Conservation (phyloP, 2,888 invertebrate genomes). For the Leptura quadrifasciata region DNA sequence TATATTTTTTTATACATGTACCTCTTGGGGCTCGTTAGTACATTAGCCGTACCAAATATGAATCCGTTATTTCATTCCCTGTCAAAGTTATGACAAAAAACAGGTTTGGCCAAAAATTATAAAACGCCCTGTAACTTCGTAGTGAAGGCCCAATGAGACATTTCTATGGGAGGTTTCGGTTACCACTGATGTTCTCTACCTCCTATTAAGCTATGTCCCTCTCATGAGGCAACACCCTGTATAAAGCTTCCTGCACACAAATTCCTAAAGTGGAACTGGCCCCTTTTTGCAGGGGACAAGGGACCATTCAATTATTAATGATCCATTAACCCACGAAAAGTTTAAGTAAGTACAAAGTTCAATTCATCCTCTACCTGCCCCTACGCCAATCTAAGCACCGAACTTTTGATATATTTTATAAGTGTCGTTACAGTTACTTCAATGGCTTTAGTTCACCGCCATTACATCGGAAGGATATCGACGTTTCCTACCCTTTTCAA, state of each 20-base stretch:
- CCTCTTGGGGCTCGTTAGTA: no score
- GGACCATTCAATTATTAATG: constrained; percentile 31
- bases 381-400: neutral
- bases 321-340: constrained; percentile 34
- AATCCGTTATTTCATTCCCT: no score
- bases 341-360: constrained; percentile 37
- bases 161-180: no score
- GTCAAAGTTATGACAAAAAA: no score
- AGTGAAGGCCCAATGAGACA: no score
- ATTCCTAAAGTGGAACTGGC: constrained; percentile 5
- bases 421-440: constrained; percentile 10
- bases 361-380: constrained; percentile 27
- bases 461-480: constrained; percentile 17
- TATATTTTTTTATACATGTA: no score
- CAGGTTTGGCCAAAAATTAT: no score
- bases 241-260: neutral
- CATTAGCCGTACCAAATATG: no score
- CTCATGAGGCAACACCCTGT: no score
- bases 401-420: constrained; percentile 32
- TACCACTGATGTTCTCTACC: no score
- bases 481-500: constrained; percentile 5
- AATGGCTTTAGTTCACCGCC: constrained; percentile 13
- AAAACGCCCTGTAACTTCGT: no score
- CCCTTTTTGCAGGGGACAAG: constrained; percentile 21
- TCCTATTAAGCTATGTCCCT: no score